Conservation (phyloP, 2,797 vertebrate species). For the Sebastolobus altivelis region DNA sequence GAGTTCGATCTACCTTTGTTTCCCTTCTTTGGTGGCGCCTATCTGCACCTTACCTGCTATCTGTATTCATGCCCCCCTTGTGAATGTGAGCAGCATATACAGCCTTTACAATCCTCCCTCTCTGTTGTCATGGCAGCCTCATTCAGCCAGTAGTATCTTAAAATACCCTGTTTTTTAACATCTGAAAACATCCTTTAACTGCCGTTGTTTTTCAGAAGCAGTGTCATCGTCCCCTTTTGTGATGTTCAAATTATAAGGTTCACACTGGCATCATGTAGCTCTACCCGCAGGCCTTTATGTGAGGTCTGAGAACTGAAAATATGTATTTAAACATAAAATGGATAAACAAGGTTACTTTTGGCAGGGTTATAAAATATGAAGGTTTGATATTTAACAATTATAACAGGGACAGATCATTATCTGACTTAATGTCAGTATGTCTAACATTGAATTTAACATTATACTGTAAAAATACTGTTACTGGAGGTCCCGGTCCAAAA, state of each 20-base stretch:
- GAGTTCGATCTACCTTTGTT: slow-evolving; percentile 29
- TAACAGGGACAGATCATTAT: not conserved
- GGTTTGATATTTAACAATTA: not conserved
- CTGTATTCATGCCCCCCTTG: slow-evolving; percentile 21
- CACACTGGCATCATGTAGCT: not conserved
- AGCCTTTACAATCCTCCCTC: not conserved
- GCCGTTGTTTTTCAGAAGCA: not conserved
- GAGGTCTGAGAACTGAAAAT: not conserved
- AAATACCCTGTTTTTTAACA: slow-evolving; percentile 1
- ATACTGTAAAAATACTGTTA: not conserved
- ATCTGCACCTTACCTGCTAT: slow-evolving; percentile 27
- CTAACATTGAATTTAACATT: not conserved
- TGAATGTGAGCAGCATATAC: slow-evolving; percentile 7
- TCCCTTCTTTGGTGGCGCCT: not conserved
- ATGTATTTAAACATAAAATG: not conserved
- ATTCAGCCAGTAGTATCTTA: slow-evolving; percentile 16
- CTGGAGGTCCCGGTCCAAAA: not conserved
- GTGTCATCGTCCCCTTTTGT: not conserved
- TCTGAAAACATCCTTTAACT: slow-evolving; percentile 5
- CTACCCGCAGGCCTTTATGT: not conserved
- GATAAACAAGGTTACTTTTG: not conserved
- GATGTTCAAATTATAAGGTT: not conserved
- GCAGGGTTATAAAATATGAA: not conserved
- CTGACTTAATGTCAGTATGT: not conserved
- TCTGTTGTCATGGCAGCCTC: slow-evolving; percentile 39